Evolutionary conservation across 2,888 invertebrate genomes (phyloP).

Genomic region (Orchesella flavescens): DNA sequence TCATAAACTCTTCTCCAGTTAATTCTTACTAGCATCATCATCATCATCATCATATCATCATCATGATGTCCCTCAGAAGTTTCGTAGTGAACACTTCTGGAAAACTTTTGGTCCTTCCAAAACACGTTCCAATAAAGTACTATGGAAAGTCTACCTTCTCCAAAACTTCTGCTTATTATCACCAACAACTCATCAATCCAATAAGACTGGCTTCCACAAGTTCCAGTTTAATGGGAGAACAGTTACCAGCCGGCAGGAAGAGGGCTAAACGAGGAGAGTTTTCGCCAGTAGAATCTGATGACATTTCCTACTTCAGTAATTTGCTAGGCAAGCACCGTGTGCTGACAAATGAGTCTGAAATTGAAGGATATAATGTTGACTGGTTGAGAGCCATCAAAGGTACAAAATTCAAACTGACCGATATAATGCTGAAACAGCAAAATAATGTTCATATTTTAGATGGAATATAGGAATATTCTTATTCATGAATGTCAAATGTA

Average conservation of each 20-base stretch:
- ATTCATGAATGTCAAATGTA: slow-evolving; percentile 74
- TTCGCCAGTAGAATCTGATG: slow-evolving; percentile 77
- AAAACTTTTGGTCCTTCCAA: slow-evolving; percentile 15
- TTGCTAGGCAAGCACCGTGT: slow-evolving; percentile 81
- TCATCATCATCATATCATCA: too few species aligned
- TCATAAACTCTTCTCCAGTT: too few species aligned
- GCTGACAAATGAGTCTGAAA: slow-evolving; percentile 83
- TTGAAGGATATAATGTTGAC: slow-evolving; percentile 89
- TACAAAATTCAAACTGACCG: too few species aligned
- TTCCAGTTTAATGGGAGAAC: neutral
- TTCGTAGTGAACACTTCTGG: slow-evolving; percentile 21
- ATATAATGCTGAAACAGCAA: too few species aligned
- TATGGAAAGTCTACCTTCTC: neutral
- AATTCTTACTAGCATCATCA: too few species aligned
- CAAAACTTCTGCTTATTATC: neutral
- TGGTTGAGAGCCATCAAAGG: slow-evolving; percentile 91
- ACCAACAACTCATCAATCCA: neutral
- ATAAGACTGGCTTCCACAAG: slow-evolving; percentile 21
- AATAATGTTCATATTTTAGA: too few species aligned
- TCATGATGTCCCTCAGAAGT: slow-evolving; percentile 20
- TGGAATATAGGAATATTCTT: too few species aligned
- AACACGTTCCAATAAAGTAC: slow-evolving; percentile 10
- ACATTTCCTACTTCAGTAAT: slow-evolving; percentile 81
- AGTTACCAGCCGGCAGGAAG: slow-evolving; percentile 17
- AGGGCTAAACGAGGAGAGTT: slow-evolving; percentile 79